Conservation (phyloP, 2,888 invertebrate genomes). For the Phalangium opilio region DNA sequence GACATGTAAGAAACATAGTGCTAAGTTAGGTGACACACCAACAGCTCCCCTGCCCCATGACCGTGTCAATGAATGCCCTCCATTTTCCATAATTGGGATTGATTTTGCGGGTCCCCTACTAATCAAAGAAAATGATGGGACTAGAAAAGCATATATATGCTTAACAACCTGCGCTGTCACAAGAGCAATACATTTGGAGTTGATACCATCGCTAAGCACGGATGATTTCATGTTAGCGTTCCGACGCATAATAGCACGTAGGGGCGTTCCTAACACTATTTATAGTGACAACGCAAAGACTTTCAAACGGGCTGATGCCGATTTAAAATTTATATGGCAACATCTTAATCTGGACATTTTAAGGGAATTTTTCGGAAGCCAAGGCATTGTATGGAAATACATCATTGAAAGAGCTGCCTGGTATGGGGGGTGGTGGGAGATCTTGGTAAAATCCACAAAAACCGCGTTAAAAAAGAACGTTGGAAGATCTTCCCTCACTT, state of each 20-base stretch:
- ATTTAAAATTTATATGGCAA: conserved; percentile 24
- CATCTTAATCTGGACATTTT: conserved; percentile 8
- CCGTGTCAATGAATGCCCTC: too few species aligned
- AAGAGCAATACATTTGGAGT: conserved; percentile 29
- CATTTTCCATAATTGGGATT: too few species aligned
- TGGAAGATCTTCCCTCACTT: conserved; percentile 30
- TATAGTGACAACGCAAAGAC: conserved; percentile 31
- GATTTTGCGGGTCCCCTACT: too few species aligned
- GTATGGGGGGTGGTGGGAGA: conserved; percentile 34
- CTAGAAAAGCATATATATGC: conserved; percentile 25
- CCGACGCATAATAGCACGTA: conserved; percentile 25
- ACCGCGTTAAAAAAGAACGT: conserved; percentile 26
- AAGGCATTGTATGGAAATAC: conserved; percentile 25
- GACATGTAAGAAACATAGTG: too few species aligned
- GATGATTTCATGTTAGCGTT: conserved; percentile 24
- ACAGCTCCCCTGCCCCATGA: too few species aligned
- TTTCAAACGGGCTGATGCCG: conserved; percentile 28
- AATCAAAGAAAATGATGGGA: conserved; percentile 17
- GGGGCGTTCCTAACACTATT: conserved; percentile 25
- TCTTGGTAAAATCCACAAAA: conserved; percentile 31
- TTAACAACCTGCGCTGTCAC: conserved; percentile 31
- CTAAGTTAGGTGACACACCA: too few species aligned
- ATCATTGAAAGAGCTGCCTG: conserved; percentile 31
- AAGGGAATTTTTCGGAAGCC: neutral
- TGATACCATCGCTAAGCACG: conserved; percentile 24